Evolutionary conservation across 2,888 invertebrate species (phyloP).

Genomic region (Drosophila pseudotalamancana): DNA sequence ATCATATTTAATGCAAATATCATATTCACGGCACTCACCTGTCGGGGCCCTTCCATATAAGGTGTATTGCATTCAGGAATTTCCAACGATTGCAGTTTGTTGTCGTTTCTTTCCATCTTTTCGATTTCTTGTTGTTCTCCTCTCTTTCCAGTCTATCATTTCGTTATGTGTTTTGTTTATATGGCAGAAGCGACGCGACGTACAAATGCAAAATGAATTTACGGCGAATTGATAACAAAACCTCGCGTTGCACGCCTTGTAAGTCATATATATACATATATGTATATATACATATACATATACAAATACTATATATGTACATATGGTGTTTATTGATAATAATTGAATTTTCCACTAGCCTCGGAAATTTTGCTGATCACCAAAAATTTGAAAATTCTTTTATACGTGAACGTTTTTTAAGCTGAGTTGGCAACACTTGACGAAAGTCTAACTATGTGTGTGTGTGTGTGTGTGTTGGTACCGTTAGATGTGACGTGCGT

Average conservation of each 20-base stretch:
- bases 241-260: constrained; percentile 48
- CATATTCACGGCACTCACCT: constrained; percentile 44
- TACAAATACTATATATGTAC: not conserved
- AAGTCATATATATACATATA: constrained; percentile 7
- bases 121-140: not conserved
- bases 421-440: constrained; percentile 44
- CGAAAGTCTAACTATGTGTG: constrained; percentile 15
- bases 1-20: constrained; percentile 25
- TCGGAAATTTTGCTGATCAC: constrained; percentile 41
- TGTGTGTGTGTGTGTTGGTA: constrained; percentile 17
- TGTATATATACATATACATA: not conserved
- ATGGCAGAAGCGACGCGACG: constrained; percentile 19
- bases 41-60: constrained; percentile 8
- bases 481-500: constrained; percentile 54
- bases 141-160: constrained; percentile 21
- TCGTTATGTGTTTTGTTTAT: constrained; percentile 34
- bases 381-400: constrained; percentile 12
- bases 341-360: constrained; percentile 19
- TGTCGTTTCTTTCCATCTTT: constrained; percentile 2
- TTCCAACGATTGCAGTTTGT: constrained; percentile 49
- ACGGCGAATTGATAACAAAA: constrained; percentile 43
- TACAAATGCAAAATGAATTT: constrained; percentile 27
- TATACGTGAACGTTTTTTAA: not conserved
- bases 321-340: constrained; percentile 14
- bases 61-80: constrained; percentile 38